A percentile compares a stretch with the other conserved stretches of the same genome.
Conservation (phyloP, 2,797 vertebrate genomes). For the Sebastes matsubarae region DNA sequence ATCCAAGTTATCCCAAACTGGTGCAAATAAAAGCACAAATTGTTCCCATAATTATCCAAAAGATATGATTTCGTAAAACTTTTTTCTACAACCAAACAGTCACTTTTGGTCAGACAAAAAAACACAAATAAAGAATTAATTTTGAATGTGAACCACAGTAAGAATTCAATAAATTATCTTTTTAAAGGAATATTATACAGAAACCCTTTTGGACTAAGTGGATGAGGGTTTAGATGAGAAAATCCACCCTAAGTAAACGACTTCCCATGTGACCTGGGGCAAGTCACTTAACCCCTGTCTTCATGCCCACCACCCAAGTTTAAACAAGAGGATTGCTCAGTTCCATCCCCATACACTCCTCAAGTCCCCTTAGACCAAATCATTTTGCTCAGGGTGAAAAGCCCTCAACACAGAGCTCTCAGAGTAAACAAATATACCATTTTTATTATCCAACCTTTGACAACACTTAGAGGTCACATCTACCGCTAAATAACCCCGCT, state of each 20-base stretch:
- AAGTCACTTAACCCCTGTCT: constrained; percentile 85
- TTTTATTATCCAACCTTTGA: constrained; percentile 19
- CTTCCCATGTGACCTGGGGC: constrained; percentile 81
- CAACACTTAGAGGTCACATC: background rate
- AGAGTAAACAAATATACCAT: constrained; percentile 53
- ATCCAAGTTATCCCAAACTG: constrained; percentile 12
- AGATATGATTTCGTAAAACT: background rate
- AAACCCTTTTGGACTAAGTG: constrained; percentile 54
- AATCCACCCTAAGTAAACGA: constrained; percentile 81
- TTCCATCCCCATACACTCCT: constrained; percentile 71
- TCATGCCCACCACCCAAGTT: constrained; percentile 76
- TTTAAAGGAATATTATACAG: constrained; percentile 19
- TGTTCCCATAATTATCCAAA: background rate
- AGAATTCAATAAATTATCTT: background rate
- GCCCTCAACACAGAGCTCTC: constrained; percentile 49
- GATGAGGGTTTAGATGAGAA: constrained; percentile 75
- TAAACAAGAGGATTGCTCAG: constrained; percentile 79
- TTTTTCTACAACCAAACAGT: background rate
- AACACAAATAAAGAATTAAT: background rate
- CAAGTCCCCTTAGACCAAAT: constrained; percentile 70
- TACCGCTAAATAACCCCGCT: background rate
- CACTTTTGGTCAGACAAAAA: background rate
- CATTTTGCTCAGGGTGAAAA: constrained; percentile 75
- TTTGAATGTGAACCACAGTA: background rate
- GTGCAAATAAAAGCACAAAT: background rate